Conservation (phyloP, 2,888 invertebrate genomes). For the Caenorhabditis plicata region DNA sequence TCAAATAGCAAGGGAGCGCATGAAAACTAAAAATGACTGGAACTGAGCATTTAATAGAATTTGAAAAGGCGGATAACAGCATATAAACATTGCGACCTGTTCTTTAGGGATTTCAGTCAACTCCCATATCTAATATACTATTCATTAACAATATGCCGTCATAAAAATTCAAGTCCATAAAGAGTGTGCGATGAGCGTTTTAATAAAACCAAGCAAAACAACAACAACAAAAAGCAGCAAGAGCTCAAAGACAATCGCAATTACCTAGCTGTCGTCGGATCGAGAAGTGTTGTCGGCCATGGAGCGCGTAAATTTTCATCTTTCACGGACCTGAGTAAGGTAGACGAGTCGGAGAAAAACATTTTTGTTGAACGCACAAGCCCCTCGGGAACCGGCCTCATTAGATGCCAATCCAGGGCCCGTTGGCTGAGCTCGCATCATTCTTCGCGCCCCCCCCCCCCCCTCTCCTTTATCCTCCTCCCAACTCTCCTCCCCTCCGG, state of each 20-base stretch:
- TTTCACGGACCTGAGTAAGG: slow-evolving; percentile 51
- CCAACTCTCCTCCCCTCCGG: slow-evolving; percentile 2
- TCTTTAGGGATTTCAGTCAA: too few relatives aligned
- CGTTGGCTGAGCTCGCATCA: too few relatives aligned
- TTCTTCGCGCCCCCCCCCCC: too few relatives aligned
- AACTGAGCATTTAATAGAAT: too few relatives aligned
- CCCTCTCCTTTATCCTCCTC: too few relatives aligned
- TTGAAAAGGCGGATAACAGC: too few relatives aligned
- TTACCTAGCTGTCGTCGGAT: slow-evolving; percentile 51
- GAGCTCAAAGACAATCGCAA: background rate
- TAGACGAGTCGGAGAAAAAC: slow-evolving; percentile 49
- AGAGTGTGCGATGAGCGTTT: background rate
- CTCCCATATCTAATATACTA: slow-evolving; percentile 14
- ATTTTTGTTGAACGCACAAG: slow-evolving; percentile 40
- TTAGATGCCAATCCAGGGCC: slow-evolving; percentile 40
- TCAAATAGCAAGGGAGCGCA: too few relatives aligned
- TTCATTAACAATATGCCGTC: slow-evolving; percentile 2
- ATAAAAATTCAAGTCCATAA: background rate
- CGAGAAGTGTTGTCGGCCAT: slow-evolving; percentile 49
- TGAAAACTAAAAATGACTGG: too few relatives aligned
- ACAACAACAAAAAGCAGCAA: background rate
- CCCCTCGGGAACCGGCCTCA: slow-evolving; percentile 52
- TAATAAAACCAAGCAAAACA: too few relatives aligned
- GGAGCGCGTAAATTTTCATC: slow-evolving; percentile 38
- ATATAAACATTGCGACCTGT: too few relatives aligned